Base-by-base conservation (phyloP, 2,113 vertebrate species). In the Circaetus gallicus region DNA sequence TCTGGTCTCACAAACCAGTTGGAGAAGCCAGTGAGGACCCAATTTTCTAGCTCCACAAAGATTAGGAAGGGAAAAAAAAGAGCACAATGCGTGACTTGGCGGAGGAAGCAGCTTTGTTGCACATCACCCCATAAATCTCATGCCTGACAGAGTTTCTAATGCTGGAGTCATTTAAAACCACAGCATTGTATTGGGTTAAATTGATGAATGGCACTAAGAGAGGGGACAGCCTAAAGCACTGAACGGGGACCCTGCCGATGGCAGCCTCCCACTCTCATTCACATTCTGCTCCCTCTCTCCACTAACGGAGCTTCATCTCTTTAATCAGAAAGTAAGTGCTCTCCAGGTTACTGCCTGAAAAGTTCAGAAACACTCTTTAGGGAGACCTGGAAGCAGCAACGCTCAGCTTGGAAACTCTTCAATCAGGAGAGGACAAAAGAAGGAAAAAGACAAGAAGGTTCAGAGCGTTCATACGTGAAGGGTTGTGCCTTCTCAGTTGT, bases 71-170 rank as follows among this genome's bases (percentile, higher is more conserved):
- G 82, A 76, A 71, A 65, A 89, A 85, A 86, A 85, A 87, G 31
- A 91, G 45, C 34, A 77, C 74, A 66, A 58, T 1, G 12, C 17
- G 4, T 88, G 86, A 91, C 90, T 96, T 89, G 92, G 89, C 65
- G 18, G 86, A 78, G 36, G 66, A 45, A 93, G 71, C 45, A 90
- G 82, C 56, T 92, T 79, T 90, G 74, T 90, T 0, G 0, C 67
- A 92, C 79, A 52, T 86, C 76, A 62, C 53, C 81, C 87, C 62
- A 82, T 96, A 97, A 97, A 97, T 96, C 95, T 95, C 89, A 61
- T 3, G 61, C 84, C 89, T 96, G 93, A 96, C 83, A 91, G 84
- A 95, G 43, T 86, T 96, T 95, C 93, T 93, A 91, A 76, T 65
- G 88, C 72, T 84, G 69, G 74, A 97, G 86, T 97, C 65, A 82